Evolutionary conservation across 1,140 invertebrate genomes (phyloP), one percentile per base, ranked within the genome.

Genomic region (Pseudomyrmex concolor): DNA sequence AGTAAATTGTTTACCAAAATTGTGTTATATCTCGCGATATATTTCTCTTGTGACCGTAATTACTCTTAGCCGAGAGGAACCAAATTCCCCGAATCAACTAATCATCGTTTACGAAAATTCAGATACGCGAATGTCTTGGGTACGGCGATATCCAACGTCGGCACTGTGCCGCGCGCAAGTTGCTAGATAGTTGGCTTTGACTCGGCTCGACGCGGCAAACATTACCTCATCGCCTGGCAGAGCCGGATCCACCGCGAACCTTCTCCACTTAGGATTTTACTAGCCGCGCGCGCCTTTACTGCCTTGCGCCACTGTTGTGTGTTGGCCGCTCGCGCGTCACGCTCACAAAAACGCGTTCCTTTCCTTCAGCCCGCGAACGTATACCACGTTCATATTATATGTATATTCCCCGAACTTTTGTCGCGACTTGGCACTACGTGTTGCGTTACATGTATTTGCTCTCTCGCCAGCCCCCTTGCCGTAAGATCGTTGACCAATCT

Each of bases 161-260:
- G 60, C 43, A 64, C 60, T 63, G 43, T 63, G 43, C 50, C 57
- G 34, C 59, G 50, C 43, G 55, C 67, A 72, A 84, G 83, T 80
- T 67, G 71, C 60, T 85, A 78, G 87, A 87, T 88, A 88, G 77
- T 7, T 34, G 34, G 34, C 83, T 78, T 70, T 43, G 64, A 59
- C 50, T 67, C 63, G 51, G 25, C 63, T 68, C 48, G 48, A 17
- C 76, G 76, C 57, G 54, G 76, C 76, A 80, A 80, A 80, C 76
- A 80, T 89, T 89, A 89, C 88, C 88, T 89, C 89, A 89, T 89
- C 89, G 86, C 83, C 88, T 45, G 73, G 64, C 83, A 86, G 84
- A 89, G 88, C 88, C 84, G 85, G 88, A 89, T 89, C 88, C 85
- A 84, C 81, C 87, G 64, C 77, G 71, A 89, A 89, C 88, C 88